Evolutionary conservation across 2,888 invertebrate species (phyloP), one percentile per base, ranked within the genome.

Genomic region (Lasius fuliginosus): DNA sequence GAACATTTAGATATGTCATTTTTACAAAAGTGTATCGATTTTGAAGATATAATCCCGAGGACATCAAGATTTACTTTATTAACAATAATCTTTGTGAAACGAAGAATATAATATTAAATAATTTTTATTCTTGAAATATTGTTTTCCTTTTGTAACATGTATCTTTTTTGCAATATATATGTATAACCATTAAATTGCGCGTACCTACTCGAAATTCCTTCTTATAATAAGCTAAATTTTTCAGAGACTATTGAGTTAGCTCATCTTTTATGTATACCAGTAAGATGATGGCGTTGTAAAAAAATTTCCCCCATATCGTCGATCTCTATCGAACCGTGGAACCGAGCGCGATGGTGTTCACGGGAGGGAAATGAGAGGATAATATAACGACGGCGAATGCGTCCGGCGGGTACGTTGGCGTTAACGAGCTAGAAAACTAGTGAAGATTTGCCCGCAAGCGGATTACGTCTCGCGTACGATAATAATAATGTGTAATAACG

Each of bases 341-440:
- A 65, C 65, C 53, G 53, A n/a, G n/a, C 18, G 23, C 46, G n/a
- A 64, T 30, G 62, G 42, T 36, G 65, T 68, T 53, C 36, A 40
- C 56, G 46, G 65, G 60, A 46, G 73, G 42, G 12, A 33, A 60
- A 79, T 23, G 40, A 60, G 53, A 30, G 40, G 18, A 36, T 33
- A 49, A 82, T 67, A 46, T 60, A 68, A 71, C 42, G 40, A 65
- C 18, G 49, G 69, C 77, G 56, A 56, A 18, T 40, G 53, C 40
- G 71, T n/a, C 53, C 53, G 30, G 4, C 46, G 65, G 77, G 69
- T 84, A 85, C 84, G 85, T 81, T 76, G 88, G 86, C 89, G 90
- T 90, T 90, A 90, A 90, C 90, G 90, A 90, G 89, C 88, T 89
- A 90, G 90, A 90, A 90, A 90, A 90, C 88, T 89, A 84, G 88